Percentiles rank a stretch among this genome's conserved stretches.
phyloP scores from a whole-genome alignment of 2,113 vertebrate species.

The Ramphastos sulfuratus region DNA sequence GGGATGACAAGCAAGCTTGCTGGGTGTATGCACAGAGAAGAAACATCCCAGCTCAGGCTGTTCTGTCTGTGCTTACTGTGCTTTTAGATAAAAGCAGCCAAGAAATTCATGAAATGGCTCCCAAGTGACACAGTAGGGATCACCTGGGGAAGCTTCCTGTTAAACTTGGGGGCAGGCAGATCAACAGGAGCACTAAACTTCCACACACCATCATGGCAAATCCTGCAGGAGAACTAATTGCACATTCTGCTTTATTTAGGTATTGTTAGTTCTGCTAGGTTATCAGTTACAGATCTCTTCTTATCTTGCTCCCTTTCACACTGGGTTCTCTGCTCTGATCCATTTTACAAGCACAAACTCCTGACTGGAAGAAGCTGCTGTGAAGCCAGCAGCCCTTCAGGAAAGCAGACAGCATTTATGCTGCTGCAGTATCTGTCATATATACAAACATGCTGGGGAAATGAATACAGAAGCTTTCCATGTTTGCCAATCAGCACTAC shows the following conservation, averaged over 20 bases:
- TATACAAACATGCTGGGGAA: background rate
- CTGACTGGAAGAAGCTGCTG: background rate
- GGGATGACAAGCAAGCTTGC: background rate
- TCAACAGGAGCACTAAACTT: background rate
- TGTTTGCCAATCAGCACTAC: background rate
- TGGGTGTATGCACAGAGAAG: background rate
- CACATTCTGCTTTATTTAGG: background rate
- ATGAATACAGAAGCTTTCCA: background rate
- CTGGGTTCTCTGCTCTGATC: background rate
- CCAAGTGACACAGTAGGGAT: background rate
- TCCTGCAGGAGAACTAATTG: background rate
- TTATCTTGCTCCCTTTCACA: background rate
- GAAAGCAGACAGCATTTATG: background rate
- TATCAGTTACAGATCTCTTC: background rate
- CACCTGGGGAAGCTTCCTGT: background rate
- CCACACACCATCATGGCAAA: background rate
- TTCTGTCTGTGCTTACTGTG: background rate
- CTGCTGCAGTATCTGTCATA: background rate
- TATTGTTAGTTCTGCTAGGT: background rate
- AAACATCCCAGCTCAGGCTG: background rate
- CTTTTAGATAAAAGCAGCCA: background rate
- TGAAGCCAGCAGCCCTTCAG: background rate
- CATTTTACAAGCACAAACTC: background rate
- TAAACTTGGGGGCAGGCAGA: background rate
- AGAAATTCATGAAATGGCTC: background rate